Conservation (phyloP, 2,113 vertebrate species). For the Fukomys damarensis region DNA sequence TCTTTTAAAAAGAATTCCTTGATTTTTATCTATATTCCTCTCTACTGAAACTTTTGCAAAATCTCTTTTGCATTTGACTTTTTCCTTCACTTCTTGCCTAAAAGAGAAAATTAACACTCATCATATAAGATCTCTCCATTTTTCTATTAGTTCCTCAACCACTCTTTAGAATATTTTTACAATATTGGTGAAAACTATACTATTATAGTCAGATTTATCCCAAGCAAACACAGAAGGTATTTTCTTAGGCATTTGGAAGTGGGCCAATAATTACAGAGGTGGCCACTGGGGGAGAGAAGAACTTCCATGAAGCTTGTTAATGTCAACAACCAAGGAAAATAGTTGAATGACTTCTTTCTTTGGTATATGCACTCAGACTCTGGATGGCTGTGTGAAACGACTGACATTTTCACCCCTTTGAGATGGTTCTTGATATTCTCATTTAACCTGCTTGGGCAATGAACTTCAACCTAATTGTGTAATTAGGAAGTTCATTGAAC, state of each 20-base stretch:
- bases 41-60: background rate
- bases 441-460: background rate
- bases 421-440: background rate
- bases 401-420: background rate
- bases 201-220: background rate
- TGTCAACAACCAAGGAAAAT: background rate
- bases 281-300: background rate
- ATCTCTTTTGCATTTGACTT: background rate
- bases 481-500: background rate
- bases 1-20: constrained; percentile 22
- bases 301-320: background rate
- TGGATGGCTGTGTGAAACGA: background rate
- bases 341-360: background rate
- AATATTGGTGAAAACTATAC: background rate
- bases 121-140: background rate
- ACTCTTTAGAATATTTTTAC: background rate
- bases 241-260: background rate
- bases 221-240: background rate
- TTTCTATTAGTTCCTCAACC: background rate
- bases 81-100: background rate
- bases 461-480: background rate
- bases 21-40: background rate
- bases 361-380: background rate
- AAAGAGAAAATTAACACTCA: background rate
- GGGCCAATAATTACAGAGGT: background rate